A percentile compares a stretch with the other conserved stretches of the same genome.
Conservation (phyloP, 2,113 vertebrate genomes). For the Paraplagusia blochii region DNA sequence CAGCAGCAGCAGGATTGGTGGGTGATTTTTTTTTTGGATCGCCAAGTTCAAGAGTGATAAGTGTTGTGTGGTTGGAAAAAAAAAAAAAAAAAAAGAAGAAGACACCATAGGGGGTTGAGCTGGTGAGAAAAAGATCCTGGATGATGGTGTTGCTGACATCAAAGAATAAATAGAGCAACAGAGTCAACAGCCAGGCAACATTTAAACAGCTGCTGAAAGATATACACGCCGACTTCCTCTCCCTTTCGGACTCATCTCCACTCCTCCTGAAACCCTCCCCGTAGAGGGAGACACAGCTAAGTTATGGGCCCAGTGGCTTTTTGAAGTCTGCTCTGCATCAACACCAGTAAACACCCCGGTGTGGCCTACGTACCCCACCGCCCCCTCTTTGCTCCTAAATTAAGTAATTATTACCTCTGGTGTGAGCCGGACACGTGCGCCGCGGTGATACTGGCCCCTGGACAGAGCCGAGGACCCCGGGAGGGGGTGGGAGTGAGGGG, state of each 20-base stretch:
- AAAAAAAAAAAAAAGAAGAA: too few species aligned
- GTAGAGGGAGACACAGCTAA: constrained; percentile 67
- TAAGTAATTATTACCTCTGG: constrained; percentile 70
- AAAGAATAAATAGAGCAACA: constrained; percentile 67
- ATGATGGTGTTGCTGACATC: constrained; percentile 74
- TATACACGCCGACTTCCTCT: constrained; percentile 33
- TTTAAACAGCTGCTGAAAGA: constrained; percentile 64
- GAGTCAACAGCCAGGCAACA: constrained; percentile 66
- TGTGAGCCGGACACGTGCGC: constrained; percentile 59
- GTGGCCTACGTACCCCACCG: too few species aligned
- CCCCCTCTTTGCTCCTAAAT: constrained; percentile 70
- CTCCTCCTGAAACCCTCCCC: constrained; percentile 57
- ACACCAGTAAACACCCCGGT: constrained; percentile 67
- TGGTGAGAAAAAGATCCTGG: constrained; percentile 49
- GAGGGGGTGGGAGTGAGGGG: constrained; percentile 25
- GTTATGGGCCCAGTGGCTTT: constrained; percentile 67
- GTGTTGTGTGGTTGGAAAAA: constrained; percentile 44
- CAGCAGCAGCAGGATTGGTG: constrained; percentile 7
- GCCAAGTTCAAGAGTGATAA: constrained; percentile 60
- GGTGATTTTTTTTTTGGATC: constrained; percentile 57
- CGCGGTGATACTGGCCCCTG: constrained; percentile 17
- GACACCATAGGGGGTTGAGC: constrained; percentile 52
- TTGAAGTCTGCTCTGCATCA: constrained; percentile 72
- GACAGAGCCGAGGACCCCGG: constrained; percentile 23
- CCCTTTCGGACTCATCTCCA: constrained; percentile 52